phyloP scores from a whole-genome alignment of 1,140 invertebrate genomes.

The Propsilocerus akamusi region DNA sequence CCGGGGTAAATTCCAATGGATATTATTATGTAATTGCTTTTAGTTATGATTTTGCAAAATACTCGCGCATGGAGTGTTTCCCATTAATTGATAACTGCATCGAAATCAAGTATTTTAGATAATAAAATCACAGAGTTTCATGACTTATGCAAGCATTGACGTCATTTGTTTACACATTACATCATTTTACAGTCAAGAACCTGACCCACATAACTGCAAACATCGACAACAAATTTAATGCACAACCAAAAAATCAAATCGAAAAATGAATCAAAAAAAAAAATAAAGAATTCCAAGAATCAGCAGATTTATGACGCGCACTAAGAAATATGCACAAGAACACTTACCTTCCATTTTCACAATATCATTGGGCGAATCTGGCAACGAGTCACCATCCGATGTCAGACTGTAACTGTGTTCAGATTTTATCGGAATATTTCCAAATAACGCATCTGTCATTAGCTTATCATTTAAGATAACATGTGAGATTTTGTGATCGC shows the following conservation, averaged over 20 bases:
- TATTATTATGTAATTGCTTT: no score
- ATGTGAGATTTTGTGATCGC: constrained; percentile 22
- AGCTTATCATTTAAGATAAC: constrained; percentile 72
- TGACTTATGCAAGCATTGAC: not conserved
- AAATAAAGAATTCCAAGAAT: not conserved
- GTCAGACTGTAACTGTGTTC: constrained; percentile 68
- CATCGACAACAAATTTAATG: not conserved
- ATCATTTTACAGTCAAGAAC: not conserved
- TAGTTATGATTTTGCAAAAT: no score
- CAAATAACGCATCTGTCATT: constrained; percentile 74
- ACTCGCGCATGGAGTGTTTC: no score
- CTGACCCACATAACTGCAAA: not conserved
- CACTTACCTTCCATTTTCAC: constrained; percentile 41
- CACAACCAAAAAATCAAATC: not conserved
- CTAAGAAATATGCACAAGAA: constrained; percentile 7
- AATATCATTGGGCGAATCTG: constrained; percentile 37
- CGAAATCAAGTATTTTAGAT: no score
- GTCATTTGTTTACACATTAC: not conserved
- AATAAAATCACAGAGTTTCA: no score
- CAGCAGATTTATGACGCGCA: not conserved
- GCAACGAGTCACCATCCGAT: constrained; percentile 43
- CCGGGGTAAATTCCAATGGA: no score
- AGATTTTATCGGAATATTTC: constrained; percentile 58
- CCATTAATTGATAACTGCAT: no score
- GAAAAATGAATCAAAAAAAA: not conserved